Evolutionary conservation across 2,888 invertebrate species (phyloP).

Genomic region (Thumatha senex): DNA sequence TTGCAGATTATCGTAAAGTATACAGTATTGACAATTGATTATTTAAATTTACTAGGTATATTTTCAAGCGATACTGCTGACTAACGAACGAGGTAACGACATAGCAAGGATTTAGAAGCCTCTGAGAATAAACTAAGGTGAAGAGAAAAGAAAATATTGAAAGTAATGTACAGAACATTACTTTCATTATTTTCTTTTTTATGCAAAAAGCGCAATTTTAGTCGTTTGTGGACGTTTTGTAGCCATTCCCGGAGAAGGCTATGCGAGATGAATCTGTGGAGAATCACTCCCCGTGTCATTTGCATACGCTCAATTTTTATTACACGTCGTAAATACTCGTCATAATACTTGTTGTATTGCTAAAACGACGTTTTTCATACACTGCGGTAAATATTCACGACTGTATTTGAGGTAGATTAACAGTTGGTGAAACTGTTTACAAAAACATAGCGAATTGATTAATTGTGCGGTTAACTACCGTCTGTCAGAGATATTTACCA

Average conservation of each 20-base stretch:
- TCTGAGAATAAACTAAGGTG: too few relatives aligned
- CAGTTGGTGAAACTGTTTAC: constrained; percentile 41
- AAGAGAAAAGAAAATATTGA: too few relatives aligned
- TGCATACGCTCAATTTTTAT: constrained; percentile 61
- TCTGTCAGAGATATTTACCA: not conserved
- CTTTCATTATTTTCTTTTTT: not conserved
- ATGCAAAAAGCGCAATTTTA: constrained; percentile 47
- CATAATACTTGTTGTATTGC: constrained; percentile 39
- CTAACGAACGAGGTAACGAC: too few relatives aligned
- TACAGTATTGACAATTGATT: too few relatives aligned
- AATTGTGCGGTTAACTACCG: constrained; percentile 4
- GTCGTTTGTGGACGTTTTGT: constrained; percentile 33
- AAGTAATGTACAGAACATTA: too few relatives aligned
- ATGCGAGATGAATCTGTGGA: constrained; percentile 55
- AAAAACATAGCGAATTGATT: constrained; percentile 9
- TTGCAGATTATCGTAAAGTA: too few relatives aligned
- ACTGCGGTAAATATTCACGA: constrained; percentile 22
- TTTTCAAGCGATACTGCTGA: too few relatives aligned
- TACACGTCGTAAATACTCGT: constrained; percentile 49
- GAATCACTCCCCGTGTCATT: constrained; percentile 59
- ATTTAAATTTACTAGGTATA: too few relatives aligned
- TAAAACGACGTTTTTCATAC: constrained; percentile 34
- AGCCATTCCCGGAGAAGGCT: constrained; percentile 48
- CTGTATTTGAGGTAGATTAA: constrained; percentile 32
- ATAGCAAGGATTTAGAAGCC: too few relatives aligned